These are phyloP conservation scores for Galagoides demidoff DNA, from an alignment of 2,797 vertebrate genomes.

Conservation along the genomic window DNA sequence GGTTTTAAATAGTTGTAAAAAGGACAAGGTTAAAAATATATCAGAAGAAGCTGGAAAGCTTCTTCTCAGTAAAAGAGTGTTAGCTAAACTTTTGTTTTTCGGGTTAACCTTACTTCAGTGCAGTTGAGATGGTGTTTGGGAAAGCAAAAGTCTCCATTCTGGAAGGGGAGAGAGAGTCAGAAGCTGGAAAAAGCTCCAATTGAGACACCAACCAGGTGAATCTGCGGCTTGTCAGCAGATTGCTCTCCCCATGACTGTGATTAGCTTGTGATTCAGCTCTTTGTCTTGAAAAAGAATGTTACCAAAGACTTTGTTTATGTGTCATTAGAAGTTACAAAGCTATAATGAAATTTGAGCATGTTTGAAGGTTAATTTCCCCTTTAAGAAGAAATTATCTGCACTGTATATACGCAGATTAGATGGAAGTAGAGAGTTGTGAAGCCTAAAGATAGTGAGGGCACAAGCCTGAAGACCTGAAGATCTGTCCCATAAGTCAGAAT, in stretches of 20 bases:
- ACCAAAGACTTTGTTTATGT: neutral
- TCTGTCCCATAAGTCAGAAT: neutral
- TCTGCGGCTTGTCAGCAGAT: neutral
- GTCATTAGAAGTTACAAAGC: neutral
- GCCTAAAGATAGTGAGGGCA: constrained; percentile 5
- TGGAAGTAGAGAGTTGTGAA: constrained; percentile 63
- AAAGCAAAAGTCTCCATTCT: neutral
- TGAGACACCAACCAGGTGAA: neutral
- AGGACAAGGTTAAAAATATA: neutral
- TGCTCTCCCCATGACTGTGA: neutral
- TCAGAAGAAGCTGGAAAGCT: neutral
- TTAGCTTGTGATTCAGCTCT: neutral
- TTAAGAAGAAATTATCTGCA: constrained; percentile 39
- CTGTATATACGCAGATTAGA: constrained; percentile 49
- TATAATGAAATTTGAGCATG: neutral
- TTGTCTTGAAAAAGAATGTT: neutral
- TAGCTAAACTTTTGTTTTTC: neutral
- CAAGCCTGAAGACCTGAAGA: neutral
- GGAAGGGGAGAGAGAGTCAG: neutral
- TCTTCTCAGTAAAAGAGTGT: neutral
- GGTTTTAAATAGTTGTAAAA: neutral
- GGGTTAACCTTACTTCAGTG: neutral
- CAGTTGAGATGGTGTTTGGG: constrained; percentile 42
- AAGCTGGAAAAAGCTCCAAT: neutral
- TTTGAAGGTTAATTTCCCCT: neutral